phyloP scores from a whole-genome alignment of 2,797 vertebrate genomes.

The Natrix natrix region DNA sequence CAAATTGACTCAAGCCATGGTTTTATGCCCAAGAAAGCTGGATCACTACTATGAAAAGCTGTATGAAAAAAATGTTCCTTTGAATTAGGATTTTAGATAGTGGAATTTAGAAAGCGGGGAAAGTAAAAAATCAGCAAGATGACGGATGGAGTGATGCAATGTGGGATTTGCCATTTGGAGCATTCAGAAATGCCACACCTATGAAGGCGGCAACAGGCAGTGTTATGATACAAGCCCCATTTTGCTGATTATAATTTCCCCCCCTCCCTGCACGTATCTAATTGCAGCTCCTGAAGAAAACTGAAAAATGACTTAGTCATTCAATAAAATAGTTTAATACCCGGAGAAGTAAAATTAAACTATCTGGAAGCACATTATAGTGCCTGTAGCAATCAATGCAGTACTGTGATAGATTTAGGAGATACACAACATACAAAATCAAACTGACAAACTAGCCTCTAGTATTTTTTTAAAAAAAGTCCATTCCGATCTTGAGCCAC shows the following conservation, averaged over 20 bases:
- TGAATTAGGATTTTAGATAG: not conserved
- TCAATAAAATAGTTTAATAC: not conserved
- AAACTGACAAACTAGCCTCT: not conserved
- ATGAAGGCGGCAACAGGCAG: not conserved
- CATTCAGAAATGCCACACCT: not conserved
- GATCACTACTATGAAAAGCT: not conserved
- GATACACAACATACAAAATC: not conserved
- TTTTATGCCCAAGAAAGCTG: not conserved
- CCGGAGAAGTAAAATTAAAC: not conserved
- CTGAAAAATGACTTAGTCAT: not conserved
- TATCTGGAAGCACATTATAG: not conserved
- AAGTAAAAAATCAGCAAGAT: not conserved
- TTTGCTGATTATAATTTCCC: not conserved
- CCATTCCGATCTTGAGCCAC: not conserved
- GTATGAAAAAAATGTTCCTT: not conserved
- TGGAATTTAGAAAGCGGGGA: not conserved
- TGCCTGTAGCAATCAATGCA: not conserved
- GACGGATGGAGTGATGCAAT: not conserved
- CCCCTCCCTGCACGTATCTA: not conserved
- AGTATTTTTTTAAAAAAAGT: not conserved
- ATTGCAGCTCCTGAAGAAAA: not conserved
- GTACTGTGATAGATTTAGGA: not conserved
- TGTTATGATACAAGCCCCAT: not conserved
- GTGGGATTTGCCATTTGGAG: not conserved
- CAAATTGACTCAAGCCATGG: not conserved